Evolutionary conservation across 2,888 invertebrate genomes (phyloP).

Genomic region (Petrophora chlorosata): DNA sequence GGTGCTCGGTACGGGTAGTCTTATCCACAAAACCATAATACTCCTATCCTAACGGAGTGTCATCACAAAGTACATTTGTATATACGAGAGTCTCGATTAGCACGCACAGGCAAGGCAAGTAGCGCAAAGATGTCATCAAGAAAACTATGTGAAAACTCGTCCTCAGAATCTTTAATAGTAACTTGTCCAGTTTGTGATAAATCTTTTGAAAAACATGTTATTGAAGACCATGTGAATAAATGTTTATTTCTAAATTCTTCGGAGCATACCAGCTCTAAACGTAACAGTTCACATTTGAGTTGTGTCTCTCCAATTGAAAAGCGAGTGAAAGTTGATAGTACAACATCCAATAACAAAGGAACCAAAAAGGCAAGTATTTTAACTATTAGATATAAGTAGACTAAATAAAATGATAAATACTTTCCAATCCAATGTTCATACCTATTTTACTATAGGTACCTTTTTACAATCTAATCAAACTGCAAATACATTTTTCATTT

Average conservation of each 20-base stretch:
- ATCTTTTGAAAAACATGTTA: conserved; percentile 71
- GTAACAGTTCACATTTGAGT: conserved; percentile 50
- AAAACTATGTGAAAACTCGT: conserved; percentile 16
- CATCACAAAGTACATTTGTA: too few relatives aligned
- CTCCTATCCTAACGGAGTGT: too few relatives aligned
- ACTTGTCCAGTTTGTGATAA: conserved; percentile 87
- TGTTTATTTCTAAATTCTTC: conserved; percentile 86
- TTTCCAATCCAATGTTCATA: too few relatives aligned
- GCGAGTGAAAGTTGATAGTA: conserved; percentile 48
- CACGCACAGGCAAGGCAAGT: too few relatives aligned
- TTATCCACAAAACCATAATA: too few relatives aligned
- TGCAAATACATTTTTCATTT: too few relatives aligned
- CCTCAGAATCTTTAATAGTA: conserved; percentile 30
- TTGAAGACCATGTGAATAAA: conserved; percentile 87
- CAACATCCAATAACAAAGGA: not conserved
- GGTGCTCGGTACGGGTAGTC: too few relatives aligned
- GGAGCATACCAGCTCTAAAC: conserved; percentile 49
- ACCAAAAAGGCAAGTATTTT: conserved; percentile 2
- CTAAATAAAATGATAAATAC: too few relatives aligned
- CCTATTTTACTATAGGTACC: too few relatives aligned
- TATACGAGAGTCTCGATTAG: too few relatives aligned
- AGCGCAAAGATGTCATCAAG: conserved; percentile 38
- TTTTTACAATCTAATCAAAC: too few relatives aligned
- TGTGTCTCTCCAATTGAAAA: conserved; percentile 51
- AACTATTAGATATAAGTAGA: not conserved